phyloP scores from a whole-genome alignment of 2,888 invertebrate genomes.

The Drosophila paranaensis region DNA sequence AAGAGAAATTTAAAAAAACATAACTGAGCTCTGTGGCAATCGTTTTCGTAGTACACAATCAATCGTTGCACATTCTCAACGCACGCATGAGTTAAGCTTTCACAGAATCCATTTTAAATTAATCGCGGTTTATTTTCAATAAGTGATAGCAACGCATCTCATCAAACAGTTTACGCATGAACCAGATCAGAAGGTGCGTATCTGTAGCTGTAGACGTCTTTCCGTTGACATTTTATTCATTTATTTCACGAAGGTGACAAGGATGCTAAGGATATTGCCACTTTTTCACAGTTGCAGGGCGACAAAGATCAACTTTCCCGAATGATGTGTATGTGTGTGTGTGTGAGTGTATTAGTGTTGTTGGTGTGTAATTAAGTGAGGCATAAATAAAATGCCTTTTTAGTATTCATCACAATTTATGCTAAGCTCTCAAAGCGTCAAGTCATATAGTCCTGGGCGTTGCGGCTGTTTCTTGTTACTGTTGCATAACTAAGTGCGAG shows the following conservation, averaged over 20 bases:
- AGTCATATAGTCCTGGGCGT: slow-evolving; percentile 53
- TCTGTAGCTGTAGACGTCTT: slow-evolving; percentile 7
- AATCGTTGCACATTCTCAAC: background rate
- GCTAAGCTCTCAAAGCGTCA: slow-evolving; percentile 78
- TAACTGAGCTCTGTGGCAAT: too few relatives aligned
- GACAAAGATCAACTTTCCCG: slow-evolving; percentile 42
- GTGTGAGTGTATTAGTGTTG: slow-evolving; percentile 18
- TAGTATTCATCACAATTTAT: slow-evolving; percentile 83
- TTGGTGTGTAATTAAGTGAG: slow-evolving; percentile 71
- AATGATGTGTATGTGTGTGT: background rate
- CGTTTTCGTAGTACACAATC: background rate
- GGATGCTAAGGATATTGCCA: slow-evolving; percentile 47
- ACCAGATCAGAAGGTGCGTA: background rate
- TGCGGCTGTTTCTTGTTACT: slow-evolving; percentile 44
- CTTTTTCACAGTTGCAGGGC: slow-evolving; percentile 43
- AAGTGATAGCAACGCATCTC: slow-evolving; percentile 1
- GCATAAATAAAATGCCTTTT: slow-evolving; percentile 82
- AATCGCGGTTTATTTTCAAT: background rate
- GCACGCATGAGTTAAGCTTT: background rate
- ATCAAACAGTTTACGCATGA: slow-evolving; percentile 25
- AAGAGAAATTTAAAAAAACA: too few relatives aligned
- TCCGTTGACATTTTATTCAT: slow-evolving; percentile 65
- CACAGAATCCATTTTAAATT: background rate
- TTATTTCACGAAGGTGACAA: slow-evolving; percentile 67
- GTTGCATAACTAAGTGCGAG: slow-evolving; percentile 61